phyloP scores from a whole-genome alignment of 2,113 vertebrate species.

The Neodon shergylaensis region DNA sequence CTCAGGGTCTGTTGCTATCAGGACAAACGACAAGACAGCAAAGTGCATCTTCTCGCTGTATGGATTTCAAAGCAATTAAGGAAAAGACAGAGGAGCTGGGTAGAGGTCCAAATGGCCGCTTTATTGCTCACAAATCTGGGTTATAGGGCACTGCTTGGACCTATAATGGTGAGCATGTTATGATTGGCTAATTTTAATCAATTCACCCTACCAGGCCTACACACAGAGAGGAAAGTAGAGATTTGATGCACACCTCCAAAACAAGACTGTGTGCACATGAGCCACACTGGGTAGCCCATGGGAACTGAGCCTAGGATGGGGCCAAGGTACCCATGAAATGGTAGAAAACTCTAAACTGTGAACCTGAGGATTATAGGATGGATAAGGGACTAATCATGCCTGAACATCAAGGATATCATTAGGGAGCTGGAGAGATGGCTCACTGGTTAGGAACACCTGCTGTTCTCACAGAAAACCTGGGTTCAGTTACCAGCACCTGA shows the following conservation, averaged over 20 bases:
- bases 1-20: background rate
- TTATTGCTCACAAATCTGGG: background rate
- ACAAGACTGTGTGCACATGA: background rate
- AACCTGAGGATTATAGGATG: background rate
- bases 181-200: background rate
- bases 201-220: background rate
- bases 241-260: background rate
- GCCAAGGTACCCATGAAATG: background rate
- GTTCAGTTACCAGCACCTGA: background rate
- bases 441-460: background rate
- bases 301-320: background rate
- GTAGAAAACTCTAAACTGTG: background rate
- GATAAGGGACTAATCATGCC: background rate
- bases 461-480: background rate
- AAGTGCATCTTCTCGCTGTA: background rate
- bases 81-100: background rate
- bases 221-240: background rate
- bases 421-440: background rate
- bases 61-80: constrained; percentile 9
- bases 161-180: background rate
- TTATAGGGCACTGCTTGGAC: background rate
- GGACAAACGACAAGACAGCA: background rate
- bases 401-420: background rate
- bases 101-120: background rate
- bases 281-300: background rate